Evolutionary conservation across 1,140 invertebrate genomes (phyloP), one percentile per base, ranked within the genome.

Genomic region (Lepidurus packardi): DNA sequence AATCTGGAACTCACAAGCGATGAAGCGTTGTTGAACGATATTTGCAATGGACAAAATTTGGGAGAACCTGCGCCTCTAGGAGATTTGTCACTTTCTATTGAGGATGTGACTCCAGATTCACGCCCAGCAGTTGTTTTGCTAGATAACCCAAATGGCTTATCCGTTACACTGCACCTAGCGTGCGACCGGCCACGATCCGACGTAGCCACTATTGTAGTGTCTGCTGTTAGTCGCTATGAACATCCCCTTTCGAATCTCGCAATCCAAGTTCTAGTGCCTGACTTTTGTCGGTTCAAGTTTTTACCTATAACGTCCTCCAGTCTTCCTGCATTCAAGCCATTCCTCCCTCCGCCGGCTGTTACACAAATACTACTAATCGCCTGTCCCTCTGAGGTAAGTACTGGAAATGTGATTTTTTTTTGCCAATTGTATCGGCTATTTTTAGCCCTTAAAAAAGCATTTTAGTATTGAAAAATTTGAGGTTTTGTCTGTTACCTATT

Each of bases 291-390:
- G 5, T 21, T 65, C 53, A 65, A 65, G 21, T 65, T 65, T n/a
- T 21, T 65, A n/a, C 53, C 53, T 65, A 21, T 21, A 21, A n/a
- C 53, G 53, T 65, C 53, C 8, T 65, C 53, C 6, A n/a, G 53
- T 65, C 53, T 65, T 65, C 53, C 53, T 65, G 53, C 53, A 21
- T 65, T 65, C 53, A 65, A 65, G 53, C 53, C 53, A 65, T 65
- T 65, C 53, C 53, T 65, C 16, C 53, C 53, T 65, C 53, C 53
- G 16, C 53, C 53, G 21, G 53, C 53, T 1, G n/a, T 65, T 65
- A 65, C 53, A 4, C 53, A 65, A 65, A 65, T 65, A n/a, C 16
- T 65, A 65, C 53, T 65, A 65, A 65, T 65, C 21, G 53, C 53
- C 13, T 65, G 16, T 65, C 16, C 53, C 21, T 21, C 16, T 65